These are phyloP conservation scores for Aspiorhynchus laticeps DNA, from an alignment of 2,113 vertebrate species.

Conservation along the genomic window DNA sequence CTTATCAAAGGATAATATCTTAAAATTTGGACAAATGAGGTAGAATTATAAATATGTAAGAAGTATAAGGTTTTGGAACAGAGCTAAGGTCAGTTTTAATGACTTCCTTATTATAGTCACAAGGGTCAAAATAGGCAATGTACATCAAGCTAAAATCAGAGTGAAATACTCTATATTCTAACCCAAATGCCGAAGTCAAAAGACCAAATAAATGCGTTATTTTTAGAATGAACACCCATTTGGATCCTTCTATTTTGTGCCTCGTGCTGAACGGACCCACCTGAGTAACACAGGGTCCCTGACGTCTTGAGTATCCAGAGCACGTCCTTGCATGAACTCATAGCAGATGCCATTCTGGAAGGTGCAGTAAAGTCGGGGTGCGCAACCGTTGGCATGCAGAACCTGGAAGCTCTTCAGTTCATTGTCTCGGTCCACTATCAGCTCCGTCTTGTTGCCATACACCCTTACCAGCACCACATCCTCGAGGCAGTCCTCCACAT, in stretches of 20 bases:
- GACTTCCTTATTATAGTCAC: not conserved
- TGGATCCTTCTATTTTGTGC: constrained; percentile 8
- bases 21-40: not conserved
- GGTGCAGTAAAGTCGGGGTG: constrained; percentile 93
- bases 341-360: constrained; percentile 98
- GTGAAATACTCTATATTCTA: not conserved
- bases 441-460: constrained; percentile 91
- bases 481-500: constrained; percentile 80
- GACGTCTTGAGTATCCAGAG: constrained; percentile 88
- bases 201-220: constrained; percentile 12
- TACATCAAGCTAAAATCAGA: not conserved
- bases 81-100: not conserved
- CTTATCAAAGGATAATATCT: not conserved
- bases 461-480: constrained; percentile 92
- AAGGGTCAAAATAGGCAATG: not conserved
- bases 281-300: constrained; percentile 86
- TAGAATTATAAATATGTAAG: not conserved
- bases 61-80: not conserved
- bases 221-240: not conserved
- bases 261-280: constrained; percentile 64
- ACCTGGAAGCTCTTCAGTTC: constrained; percentile 97
- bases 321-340: constrained; percentile 90
- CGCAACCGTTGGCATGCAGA: constrained; percentile 89
- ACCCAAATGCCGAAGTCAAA: not conserved
- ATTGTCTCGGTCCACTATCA: constrained; percentile 93